Percentiles rank a stretch among this genome's conserved stretches.
Evolutionary conservation across 2,888 invertebrate species (phyloP).

Genomic region (Arge pagana): DNA sequence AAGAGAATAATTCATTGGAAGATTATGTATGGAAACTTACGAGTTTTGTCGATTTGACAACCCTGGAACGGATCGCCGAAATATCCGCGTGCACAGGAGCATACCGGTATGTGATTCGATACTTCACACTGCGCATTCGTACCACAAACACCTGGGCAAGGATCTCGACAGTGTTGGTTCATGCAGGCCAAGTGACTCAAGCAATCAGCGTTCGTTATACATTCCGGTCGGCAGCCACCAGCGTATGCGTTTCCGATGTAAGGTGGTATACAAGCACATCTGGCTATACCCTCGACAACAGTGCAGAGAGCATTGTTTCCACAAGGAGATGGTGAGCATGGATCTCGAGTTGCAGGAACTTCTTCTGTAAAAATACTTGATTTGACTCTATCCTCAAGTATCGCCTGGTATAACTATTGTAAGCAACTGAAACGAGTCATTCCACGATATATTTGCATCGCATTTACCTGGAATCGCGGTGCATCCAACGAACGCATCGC

Average conservation of each 20-base stretch:
- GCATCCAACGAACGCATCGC: conserved; percentile 85
- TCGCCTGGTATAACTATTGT: background rate
- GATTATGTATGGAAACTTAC: conserved; percentile 33
- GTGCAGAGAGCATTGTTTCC: conserved; percentile 83
- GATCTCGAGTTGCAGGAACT: conserved; percentile 58
- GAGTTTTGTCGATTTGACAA: conserved; percentile 62
- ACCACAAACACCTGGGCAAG: conserved; percentile 84
- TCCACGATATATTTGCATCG: conserved; percentile 1
- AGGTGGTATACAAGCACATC: conserved; percentile 85
- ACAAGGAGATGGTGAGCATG: conserved; percentile 80
- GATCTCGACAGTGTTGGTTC: conserved; percentile 83
- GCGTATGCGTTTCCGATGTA: conserved; percentile 86
- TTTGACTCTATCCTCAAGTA: background rate
- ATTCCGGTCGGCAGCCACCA: conserved; percentile 85
- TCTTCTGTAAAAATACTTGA: conserved; percentile 28
- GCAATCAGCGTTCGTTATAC: conserved; percentile 81
- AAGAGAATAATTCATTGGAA: conserved; percentile 8
- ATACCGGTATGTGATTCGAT: conserved; percentile 81
- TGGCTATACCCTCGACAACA: conserved; percentile 69
- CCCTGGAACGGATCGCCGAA: conserved; percentile 84
- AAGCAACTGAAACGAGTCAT: background rate
- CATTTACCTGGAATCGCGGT: conserved; percentile 60
- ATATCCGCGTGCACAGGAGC: conserved; percentile 76
- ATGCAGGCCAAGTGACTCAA: conserved; percentile 77
- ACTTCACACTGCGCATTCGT: conserved; percentile 81